A percentile compares a stretch with the other conserved stretches of the same genome.
These are phyloP conservation scores for Cyclophora punctaria DNA, from an alignment of 2,888 invertebrate species.

Conservation along the genomic window DNA sequence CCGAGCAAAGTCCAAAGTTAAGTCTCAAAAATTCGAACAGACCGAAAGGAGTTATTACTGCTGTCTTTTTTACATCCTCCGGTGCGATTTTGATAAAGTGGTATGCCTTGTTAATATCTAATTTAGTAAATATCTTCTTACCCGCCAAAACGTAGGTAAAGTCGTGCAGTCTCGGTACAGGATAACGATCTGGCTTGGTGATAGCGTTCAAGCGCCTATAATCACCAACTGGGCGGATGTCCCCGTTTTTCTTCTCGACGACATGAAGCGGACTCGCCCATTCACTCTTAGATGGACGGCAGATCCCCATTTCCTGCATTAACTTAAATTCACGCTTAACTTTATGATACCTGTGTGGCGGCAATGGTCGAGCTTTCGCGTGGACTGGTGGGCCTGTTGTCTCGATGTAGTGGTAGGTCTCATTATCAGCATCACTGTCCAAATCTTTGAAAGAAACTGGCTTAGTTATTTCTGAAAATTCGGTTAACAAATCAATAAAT, in stretches of 20 bases:
- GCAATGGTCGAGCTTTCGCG: slow-evolving; percentile 30
- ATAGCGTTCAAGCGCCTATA: neutral
- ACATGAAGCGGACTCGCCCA: slow-evolving; percentile 36
- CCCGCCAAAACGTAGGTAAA: neutral
- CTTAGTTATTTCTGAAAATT: too few relatives aligned
- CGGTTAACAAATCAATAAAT: too few relatives aligned
- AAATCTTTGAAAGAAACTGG: too few relatives aligned
- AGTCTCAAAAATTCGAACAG: too few relatives aligned
- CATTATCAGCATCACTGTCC: too few relatives aligned
- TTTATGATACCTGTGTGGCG: slow-evolving; percentile 27
- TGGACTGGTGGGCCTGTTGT: slow-evolving; percentile 34
- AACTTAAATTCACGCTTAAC: slow-evolving; percentile 31
- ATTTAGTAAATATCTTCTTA: neutral
- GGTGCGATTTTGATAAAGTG: neutral
- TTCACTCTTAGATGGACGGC: slow-evolving; percentile 39
- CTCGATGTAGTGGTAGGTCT: slow-evolving; percentile 24
- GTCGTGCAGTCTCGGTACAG: neutral
- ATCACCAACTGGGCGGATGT: neutral
- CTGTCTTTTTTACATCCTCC: too few relatives aligned
- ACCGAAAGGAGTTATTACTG: too few relatives aligned
- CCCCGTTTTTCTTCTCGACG: slow-evolving; percentile 16
- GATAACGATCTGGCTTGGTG: neutral
- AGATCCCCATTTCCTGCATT: slow-evolving; percentile 40
- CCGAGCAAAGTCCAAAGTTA: too few relatives aligned
- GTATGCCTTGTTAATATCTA: neutral